Evolutionary conservation across 2,888 invertebrate genomes (phyloP).

Genomic region (Hylaea fasciaria): DNA sequence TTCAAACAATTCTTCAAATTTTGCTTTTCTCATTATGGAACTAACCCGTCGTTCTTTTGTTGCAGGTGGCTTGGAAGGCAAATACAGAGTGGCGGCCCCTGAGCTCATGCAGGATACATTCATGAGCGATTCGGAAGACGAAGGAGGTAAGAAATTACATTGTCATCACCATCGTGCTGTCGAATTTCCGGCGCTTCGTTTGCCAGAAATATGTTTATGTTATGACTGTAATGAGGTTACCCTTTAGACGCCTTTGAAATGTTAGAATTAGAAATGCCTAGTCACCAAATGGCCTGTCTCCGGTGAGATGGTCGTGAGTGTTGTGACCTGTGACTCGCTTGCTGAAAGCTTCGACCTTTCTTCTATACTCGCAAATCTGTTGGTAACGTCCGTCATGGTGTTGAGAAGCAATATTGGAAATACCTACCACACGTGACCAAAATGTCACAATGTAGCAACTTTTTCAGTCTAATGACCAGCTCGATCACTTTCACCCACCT

Average conservation of each 20-base stretch:
- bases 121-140: slow-evolving; percentile 99
- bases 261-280: neutral
- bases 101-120: slow-evolving; percentile 99
- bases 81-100: slow-evolving; percentile 98
- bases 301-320: neutral
- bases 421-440: no score
- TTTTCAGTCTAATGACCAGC: no score
- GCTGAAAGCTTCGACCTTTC: slow-evolving; percentile 27
- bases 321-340: slow-evolving; percentile 3
- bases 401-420: no score
- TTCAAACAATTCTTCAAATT: no score
- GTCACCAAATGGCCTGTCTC: slow-evolving; percentile 24
- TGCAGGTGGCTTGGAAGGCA: slow-evolving; percentile 91
- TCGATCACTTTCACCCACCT: no score
- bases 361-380: slow-evolving; percentile 4
- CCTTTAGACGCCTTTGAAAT: neutral
- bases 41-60: slow-evolving; percentile 53
- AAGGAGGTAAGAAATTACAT: slow-evolving; percentile 91
- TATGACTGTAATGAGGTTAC: neutral
- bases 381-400: neutral
- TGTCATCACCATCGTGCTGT: neutral
- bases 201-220: no score
- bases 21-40: no score
- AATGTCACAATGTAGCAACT: no score
- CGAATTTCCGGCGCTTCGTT: no score